phyloP scores from a whole-genome alignment of 1,140 invertebrate genomes.

The Lanistes nyassanus region DNA sequence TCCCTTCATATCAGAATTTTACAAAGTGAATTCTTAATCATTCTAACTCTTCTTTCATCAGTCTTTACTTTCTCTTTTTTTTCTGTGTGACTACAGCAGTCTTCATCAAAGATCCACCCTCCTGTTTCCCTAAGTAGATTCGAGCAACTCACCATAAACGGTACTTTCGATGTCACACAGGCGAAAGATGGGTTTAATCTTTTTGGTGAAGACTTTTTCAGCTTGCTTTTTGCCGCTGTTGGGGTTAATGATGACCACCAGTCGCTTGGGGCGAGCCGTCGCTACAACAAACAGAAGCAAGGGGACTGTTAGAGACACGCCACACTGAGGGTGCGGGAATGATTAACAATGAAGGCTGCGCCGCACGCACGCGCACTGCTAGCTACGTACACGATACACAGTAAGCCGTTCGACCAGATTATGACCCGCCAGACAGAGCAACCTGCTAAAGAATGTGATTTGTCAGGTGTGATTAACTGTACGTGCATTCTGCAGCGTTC shows the following conservation, averaged over 20 bases:
- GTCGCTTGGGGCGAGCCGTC: conserved; percentile 72
- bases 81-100: neutral
- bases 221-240: conserved; percentile 83
- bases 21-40: no score
- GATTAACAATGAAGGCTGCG: no score
- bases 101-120: neutral
- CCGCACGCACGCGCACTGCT: no score
- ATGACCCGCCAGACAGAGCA: no score
- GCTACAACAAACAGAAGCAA: conserved; percentile 19
- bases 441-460: no score
- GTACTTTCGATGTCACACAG: conserved; percentile 72
- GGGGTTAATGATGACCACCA: conserved; percentile 87
- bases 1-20: no score
- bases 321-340: no score
- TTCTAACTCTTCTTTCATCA: neutral
- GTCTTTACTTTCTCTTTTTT: neutral
- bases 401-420: no score
- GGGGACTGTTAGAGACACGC: neutral
- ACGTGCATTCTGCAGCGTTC: no score
- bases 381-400: no score
- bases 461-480: no score
- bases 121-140: neutral
- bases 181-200: conserved; percentile 75
- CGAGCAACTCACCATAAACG: conserved; percentile 35
- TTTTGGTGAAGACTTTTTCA: conserved; percentile 77